phyloP scores from a whole-genome alignment of 2,888 invertebrate species.

The Cantharis lateralis region DNA sequence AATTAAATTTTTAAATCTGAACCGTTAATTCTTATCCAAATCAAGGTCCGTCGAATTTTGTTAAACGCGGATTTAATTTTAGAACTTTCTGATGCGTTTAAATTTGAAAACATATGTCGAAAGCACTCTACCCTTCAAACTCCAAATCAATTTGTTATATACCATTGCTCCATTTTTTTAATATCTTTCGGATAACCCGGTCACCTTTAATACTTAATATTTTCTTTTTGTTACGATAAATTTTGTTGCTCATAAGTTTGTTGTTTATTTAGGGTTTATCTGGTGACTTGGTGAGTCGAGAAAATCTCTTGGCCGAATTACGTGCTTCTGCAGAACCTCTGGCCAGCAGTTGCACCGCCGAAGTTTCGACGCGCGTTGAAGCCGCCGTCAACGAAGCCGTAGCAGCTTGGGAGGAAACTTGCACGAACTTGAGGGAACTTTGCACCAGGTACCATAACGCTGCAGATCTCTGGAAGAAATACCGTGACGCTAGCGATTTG shows the following conservation, averaged over 20 bases:
- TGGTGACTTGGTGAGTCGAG: conserved; percentile 75
- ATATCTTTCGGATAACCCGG: background rate
- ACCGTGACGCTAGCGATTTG: conserved; percentile 77
- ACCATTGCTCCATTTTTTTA: background rate
- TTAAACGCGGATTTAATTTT: background rate
- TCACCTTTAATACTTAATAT: background rate
- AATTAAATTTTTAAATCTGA: background rate
- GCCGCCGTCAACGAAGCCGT: conserved; percentile 79
- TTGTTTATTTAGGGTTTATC: conserved; percentile 67
- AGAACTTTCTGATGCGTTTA: background rate
- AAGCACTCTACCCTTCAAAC: background rate
- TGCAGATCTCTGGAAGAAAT: conserved; percentile 79
- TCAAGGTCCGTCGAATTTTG: background rate
- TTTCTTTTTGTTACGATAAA: background rate
- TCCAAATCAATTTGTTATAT: background rate
- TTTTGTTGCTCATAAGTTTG: background rate
- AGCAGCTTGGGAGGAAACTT: conserved; percentile 80
- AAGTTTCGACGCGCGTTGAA: conserved; percentile 73
- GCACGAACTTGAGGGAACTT: conserved; percentile 73
- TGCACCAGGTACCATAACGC: conserved; percentile 80
- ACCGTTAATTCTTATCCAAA: background rate
- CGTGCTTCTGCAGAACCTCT: conserved; percentile 73
- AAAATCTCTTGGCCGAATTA: conserved; percentile 73
- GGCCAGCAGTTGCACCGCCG: conserved; percentile 69
- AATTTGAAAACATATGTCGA: background rate